phyloP scores from a whole-genome alignment of 2,888 invertebrate genomes.

The Mesopsocus fuscifrons region DNA sequence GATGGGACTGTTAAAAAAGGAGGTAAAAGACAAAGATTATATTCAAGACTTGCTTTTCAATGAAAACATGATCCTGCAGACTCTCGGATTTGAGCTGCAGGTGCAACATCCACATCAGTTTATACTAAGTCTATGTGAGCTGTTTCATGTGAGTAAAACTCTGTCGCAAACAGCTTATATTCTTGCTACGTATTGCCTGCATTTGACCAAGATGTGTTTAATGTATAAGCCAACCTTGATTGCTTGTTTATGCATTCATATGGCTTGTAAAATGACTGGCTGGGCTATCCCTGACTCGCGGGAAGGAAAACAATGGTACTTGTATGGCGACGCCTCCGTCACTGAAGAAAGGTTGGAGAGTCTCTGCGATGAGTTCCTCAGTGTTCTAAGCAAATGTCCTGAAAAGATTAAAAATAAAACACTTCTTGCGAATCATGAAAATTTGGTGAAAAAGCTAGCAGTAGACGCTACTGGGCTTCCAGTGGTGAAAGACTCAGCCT shows the following conservation, averaged over 20 bases:
- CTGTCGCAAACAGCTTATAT: slow-evolving; percentile 36
- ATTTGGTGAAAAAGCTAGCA: too few relatives aligned
- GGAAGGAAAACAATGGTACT: slow-evolving; percentile 32
- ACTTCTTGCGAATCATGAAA: background rate
- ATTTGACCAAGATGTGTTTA: slow-evolving; percentile 35
- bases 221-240: slow-evolving; percentile 33
- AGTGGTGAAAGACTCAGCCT: too few relatives aligned
- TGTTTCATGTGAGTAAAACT: slow-evolving; percentile 32
- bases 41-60: slow-evolving; percentile 31
- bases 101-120: slow-evolving; percentile 36
- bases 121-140: slow-evolving; percentile 32
- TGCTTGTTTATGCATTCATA: slow-evolving; percentile 35
- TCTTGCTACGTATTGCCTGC: slow-evolving; percentile 37
- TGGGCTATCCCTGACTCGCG: slow-evolving; percentile 29
- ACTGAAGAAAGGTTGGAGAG: slow-evolving; percentile 25
- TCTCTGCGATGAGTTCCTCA: slow-evolving; percentile 17
- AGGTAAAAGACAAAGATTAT: slow-evolving; percentile 21
- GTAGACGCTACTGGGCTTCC: too few relatives aligned
- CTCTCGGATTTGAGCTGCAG: slow-evolving; percentile 34
- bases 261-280: slow-evolving; percentile 34
- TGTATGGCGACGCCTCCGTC: slow-evolving; percentile 28
- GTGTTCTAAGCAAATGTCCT: slow-evolving; percentile 29
- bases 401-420: slow-evolving; percentile 20
- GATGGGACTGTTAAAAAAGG: background rate
- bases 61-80: slow-evolving; percentile 35